Percentiles rank a stretch among this genome's conserved stretches.
Evolutionary conservation across 1,140 invertebrate species (phyloP).

Genomic region (Acyrthosiphon pisum): DNA sequence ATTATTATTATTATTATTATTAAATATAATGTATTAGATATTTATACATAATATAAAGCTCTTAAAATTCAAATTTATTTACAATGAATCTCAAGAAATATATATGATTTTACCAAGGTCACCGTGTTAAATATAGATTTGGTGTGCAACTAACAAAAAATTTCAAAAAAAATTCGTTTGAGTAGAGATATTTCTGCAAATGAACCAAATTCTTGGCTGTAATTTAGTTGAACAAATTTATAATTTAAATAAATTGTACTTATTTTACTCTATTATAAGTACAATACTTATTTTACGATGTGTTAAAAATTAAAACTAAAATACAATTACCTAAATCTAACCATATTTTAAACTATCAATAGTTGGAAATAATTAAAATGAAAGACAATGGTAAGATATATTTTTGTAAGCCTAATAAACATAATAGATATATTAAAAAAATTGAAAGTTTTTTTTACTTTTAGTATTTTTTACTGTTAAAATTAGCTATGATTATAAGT

Average conservation of each 20-base stretch:
- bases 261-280: not conserved
- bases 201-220: conserved; percentile 20
- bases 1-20: no score
- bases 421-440: not conserved
- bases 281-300: no score
- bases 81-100: not conserved
- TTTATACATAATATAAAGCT: not conserved
- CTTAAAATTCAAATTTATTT: not conserved
- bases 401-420: not conserved
- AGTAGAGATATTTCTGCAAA: not conserved
- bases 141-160: not conserved
- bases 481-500: conserved; percentile 20
- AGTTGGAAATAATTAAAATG: not conserved
- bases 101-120: conserved; percentile 29
- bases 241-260: not conserved
- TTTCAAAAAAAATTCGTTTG: not conserved
- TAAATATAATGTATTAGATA: not conserved
- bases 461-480: not conserved
- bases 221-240: not conserved
- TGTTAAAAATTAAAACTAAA: not conserved
- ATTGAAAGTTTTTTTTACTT: not conserved
- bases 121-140: conserved; percentile 32
- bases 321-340: not conserved
- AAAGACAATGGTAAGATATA: not conserved
- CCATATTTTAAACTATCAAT: not conserved